These are phyloP conservation scores for Taenioides sp. DNA, from an alignment of 2,797 vertebrate species.

Conservation along the genomic window DNA sequence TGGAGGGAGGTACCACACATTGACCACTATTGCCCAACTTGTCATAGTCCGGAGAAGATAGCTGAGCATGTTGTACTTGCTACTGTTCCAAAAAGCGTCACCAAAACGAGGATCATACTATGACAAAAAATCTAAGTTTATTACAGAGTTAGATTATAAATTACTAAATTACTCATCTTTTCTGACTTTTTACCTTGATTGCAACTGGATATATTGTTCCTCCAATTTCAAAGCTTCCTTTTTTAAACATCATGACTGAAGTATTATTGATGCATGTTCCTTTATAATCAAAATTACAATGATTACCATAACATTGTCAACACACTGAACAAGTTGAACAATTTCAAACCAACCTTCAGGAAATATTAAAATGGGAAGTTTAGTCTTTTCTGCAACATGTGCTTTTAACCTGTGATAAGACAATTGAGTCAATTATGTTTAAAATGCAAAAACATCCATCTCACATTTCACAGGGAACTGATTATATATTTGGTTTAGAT, in stretches of 20 bases:
- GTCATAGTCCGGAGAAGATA: constrained; percentile 94
- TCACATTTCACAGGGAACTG: neutral
- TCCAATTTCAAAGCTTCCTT: constrained; percentile 96
- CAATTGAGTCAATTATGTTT: neutral
- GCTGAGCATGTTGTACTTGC: constrained; percentile 90
- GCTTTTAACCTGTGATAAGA: constrained; percentile 80
- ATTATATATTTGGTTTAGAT: neutral
- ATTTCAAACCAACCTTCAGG: constrained; percentile 86
- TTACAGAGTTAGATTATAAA: constrained; percentile 1
- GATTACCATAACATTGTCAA: neutral
- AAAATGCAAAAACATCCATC: neutral
- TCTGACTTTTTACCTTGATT: constrained; percentile 83
- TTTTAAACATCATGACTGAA: constrained; percentile 99
- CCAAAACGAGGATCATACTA: constrained; percentile 95
- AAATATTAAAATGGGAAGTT: constrained; percentile 95
- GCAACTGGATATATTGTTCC: constrained; percentile 92
- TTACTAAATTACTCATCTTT: neutral
- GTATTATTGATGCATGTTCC: constrained; percentile 98
- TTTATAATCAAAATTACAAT: constrained; percentile 46
- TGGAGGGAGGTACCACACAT: constrained; percentile 94
- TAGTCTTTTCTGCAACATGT: constrained; percentile 87
- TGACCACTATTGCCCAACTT: constrained; percentile 96
- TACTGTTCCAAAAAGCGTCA: constrained; percentile 97
- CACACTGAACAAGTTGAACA: neutral
- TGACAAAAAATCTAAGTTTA: neutral